Conservation (phyloP, 2,797 vertebrate species). For the Mycteria americana region DNA sequence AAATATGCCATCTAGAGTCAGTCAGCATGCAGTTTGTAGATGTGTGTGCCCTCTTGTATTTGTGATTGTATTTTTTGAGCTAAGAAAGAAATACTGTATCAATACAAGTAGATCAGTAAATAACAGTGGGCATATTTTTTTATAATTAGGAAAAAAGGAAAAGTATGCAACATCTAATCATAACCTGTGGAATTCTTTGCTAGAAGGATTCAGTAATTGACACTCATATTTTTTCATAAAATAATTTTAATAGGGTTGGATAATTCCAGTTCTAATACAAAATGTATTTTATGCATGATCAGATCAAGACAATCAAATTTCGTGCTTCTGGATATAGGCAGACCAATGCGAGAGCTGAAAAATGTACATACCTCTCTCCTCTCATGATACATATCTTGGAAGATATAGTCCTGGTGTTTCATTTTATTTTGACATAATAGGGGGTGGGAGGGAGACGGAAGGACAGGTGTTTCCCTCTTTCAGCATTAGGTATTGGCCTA, state of each 20-base stretch:
- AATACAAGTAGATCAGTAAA: not conserved
- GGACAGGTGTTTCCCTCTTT: not conserved
- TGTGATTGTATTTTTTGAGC: not conserved
- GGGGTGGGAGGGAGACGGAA: fast-evolving
- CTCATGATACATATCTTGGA: not conserved
- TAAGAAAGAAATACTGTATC: not conserved
- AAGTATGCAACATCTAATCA: not conserved
- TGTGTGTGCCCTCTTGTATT: not conserved
- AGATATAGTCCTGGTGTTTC: not conserved
- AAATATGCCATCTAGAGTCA: not conserved
- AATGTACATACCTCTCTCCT: not conserved
- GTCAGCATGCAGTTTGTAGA: not conserved
- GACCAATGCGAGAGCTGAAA: not conserved
- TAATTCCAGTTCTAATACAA: not conserved
- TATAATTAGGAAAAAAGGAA: not conserved
- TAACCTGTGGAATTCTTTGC: not conserved
- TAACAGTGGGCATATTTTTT: not conserved
- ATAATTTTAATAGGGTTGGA: not conserved
- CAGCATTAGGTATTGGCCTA: not conserved
- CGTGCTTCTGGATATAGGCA: not conserved
- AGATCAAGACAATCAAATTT: not conserved
- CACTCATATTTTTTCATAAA: not conserved
- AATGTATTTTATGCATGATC: not conserved
- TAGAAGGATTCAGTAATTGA: not conserved
- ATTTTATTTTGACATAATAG: not conserved